These are phyloP conservation scores for Callopanchax toddi DNA, from an alignment of 2,113 vertebrate genomes.

Conservation along the genomic window DNA sequence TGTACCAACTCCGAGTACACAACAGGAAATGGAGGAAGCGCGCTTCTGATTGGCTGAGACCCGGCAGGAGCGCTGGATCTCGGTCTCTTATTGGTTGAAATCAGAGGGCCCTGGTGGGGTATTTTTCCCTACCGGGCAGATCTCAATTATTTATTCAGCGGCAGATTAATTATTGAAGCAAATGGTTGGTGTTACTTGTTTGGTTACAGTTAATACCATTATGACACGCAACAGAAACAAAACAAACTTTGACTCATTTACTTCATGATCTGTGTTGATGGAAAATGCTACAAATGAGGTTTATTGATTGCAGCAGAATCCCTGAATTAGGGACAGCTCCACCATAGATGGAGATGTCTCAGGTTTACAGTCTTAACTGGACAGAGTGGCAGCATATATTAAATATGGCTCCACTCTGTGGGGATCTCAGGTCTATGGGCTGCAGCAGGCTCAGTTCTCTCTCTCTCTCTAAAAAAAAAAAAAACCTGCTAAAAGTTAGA, in stretches of 20 bases:
- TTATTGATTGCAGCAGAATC: too few species aligned
- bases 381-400: too few species aligned
- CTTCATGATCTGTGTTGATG: background rate
- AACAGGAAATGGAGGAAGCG: conserved; percentile 75
- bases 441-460: too few species aligned
- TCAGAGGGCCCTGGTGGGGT: conserved; percentile 17
- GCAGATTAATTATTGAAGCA: conserved; percentile 68
- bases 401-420: too few species aligned
- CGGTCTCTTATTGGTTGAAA: conserved; percentile 65
- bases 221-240: background rate
- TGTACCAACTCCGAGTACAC: conserved; percentile 42
- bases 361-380: too few species aligned
- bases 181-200: conserved; percentile 42
- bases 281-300: too few species aligned
- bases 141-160: conserved; percentile 77
- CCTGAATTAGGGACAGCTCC: too few species aligned
- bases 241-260: background rate
- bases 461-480: too few species aligned
- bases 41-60: conserved; percentile 65
- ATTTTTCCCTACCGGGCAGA: conserved; percentile 44
- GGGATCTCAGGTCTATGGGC: too few species aligned
- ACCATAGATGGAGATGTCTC: too few species aligned
- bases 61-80: conserved; percentile 13
- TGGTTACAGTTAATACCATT: conserved; percentile 25
- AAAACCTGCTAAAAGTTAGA: too few species aligned